These are phyloP conservation scores for Ectropis grisescens DNA, from an alignment of 1,140 invertebrate genomes.

Conservation along the genomic window DNA sequence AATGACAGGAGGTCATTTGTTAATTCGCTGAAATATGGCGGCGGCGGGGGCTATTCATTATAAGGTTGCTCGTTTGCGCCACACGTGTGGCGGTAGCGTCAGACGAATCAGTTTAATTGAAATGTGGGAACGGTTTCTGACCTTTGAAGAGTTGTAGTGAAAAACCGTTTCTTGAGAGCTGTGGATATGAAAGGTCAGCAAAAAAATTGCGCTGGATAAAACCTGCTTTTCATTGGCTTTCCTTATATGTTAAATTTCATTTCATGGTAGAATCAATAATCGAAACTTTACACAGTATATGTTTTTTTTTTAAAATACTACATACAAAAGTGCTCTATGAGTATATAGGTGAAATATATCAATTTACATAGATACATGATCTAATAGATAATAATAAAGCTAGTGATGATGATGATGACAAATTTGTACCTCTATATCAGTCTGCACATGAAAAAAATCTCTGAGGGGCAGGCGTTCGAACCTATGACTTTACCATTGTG, in stretches of 20 bases:
- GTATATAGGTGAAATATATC: no score
- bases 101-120: constrained; percentile 9
- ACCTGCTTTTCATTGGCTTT: neutral
- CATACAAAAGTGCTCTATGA: no score
- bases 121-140: constrained; percentile 1
- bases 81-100: constrained; percentile 45
- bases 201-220: no score
- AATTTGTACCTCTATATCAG: no score
- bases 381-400: no score
- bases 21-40: constrained; percentile 64
- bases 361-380: no score
- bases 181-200: no score
- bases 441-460: neutral
- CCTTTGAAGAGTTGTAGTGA: neutral
- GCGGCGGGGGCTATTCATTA: constrained; percentile 59
- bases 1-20: constrained; percentile 57
- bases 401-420: no score
- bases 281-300: no score
- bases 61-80: constrained; percentile 54
- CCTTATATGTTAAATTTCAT: neutral
- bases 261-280: neutral
- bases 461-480: neutral
- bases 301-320: no score
- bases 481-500: neutral
- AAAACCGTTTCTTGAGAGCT: neutral